These are phyloP conservation scores for Mesocentrotus franciscanus DNA, from an alignment of 53 echinoderm and acorn worm genomes.

Conservation along the genomic window DNA sequence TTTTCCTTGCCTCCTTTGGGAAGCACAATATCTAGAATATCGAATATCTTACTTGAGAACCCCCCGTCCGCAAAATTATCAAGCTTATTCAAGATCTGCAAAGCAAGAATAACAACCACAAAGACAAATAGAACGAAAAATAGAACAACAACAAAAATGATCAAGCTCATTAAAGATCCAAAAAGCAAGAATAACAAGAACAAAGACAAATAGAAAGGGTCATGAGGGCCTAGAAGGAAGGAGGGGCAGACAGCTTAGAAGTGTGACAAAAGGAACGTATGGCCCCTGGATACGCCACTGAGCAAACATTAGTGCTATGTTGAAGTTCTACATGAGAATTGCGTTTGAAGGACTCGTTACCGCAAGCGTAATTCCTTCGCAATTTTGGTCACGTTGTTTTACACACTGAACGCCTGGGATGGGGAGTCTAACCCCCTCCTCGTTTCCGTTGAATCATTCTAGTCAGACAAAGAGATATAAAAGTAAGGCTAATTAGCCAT, in stretches of 20 bases:
- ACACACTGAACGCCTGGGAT: not conserved
- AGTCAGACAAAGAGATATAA: not conserved
- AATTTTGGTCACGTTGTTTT: not conserved
- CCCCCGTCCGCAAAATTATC: not conserved
- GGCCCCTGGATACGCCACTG: not conserved
- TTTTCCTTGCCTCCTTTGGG: too few relatives aligned
- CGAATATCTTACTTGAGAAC: too few relatives aligned
- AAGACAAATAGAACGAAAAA: not conserved
- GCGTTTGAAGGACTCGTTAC: not conserved
- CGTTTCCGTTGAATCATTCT: constrained; percentile 1
- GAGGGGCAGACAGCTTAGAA: not conserved
- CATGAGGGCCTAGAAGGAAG: not conserved
- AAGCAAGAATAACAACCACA: not conserved
- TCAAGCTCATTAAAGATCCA: not conserved
- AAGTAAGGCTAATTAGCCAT: not conserved
- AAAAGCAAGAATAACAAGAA: not conserved
- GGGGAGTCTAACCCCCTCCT: not conserved
- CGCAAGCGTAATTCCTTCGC: not conserved
- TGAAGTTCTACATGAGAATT: not conserved
- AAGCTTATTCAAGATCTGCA: too few relatives aligned
- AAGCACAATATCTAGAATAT: too few relatives aligned
- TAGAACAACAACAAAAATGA: not conserved
- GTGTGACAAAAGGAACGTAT: too few relatives aligned
- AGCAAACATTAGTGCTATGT: not conserved
- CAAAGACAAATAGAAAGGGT: not conserved